Evolutionary conservation across 2,113 vertebrate genomes (phyloP).

Genomic region (Caracal caracal): DNA sequence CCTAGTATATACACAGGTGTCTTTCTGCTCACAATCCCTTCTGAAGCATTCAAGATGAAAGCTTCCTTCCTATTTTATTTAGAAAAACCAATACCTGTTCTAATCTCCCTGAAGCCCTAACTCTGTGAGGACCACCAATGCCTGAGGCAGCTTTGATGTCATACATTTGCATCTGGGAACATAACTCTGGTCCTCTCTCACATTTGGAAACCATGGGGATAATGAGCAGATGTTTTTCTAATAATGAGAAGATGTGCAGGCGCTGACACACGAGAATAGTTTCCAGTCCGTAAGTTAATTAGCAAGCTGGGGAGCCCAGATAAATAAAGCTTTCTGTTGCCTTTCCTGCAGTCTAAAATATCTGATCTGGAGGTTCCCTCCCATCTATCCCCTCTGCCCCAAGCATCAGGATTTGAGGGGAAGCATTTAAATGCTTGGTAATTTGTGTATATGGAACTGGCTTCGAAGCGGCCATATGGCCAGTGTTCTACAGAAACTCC

Average conservation of each 20-base stretch:
- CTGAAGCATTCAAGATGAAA: not conserved
- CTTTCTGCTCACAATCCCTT: not conserved
- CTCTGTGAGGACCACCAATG: not conserved
- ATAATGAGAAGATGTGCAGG: slow-evolving; percentile 67
- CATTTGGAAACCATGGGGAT: slow-evolving; percentile 51
- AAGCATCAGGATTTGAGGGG: not conserved
- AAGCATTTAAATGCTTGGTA: not conserved
- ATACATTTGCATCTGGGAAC: slow-evolving; percentile 48
- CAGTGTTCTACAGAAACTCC: not conserved
- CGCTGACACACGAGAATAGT: not conserved
- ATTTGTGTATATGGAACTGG: not conserved
- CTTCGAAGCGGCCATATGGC: not conserved
- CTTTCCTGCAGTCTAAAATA: slow-evolving; percentile 53
- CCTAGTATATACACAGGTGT: not conserved
- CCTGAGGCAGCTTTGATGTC: slow-evolving; percentile 48
- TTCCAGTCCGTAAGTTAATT: slow-evolving; percentile 69
- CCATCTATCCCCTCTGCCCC: not conserved
- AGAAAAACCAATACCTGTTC: slow-evolving; percentile 50
- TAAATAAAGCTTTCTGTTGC: slow-evolving; percentile 66
- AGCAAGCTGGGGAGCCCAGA: slow-evolving; percentile 73
- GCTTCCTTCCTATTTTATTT: slow-evolving; percentile 13
- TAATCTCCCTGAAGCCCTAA: not conserved
- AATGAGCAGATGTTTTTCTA: slow-evolving; percentile 72
- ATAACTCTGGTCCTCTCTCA: slow-evolving; percentile 40
- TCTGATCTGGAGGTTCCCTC: slow-evolving; percentile 53